Evolutionary conservation across 2,113 vertebrate genomes (phyloP).

Genomic region (Hystrix brachyura): DNA sequence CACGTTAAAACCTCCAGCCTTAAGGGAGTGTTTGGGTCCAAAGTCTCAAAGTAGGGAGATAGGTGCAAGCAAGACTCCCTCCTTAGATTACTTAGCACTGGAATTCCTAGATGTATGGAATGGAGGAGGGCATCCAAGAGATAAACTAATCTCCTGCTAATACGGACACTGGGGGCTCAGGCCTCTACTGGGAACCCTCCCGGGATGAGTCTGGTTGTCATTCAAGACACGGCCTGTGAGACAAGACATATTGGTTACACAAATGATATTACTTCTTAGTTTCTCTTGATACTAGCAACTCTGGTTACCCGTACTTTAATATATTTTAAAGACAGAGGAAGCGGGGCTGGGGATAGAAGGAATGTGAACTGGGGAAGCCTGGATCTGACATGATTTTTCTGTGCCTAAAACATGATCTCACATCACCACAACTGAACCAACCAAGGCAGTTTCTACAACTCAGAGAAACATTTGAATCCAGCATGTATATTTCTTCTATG

Average conservation of each 20-base stretch:
- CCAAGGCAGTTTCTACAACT: slow-evolving; percentile 9
- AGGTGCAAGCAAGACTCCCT: not conserved
- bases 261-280: not conserved
- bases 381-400: not conserved
- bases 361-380: not conserved
- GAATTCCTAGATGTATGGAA: not conserved
- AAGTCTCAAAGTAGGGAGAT: not conserved
- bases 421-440: not conserved
- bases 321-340: not conserved
- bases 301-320: not conserved
- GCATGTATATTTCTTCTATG: not conserved
- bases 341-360: not conserved
- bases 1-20: not conserved
- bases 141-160: not conserved
- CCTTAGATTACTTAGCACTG: not conserved
- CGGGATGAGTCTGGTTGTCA: not conserved
- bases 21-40: not conserved
- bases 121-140: not conserved
- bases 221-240: not conserved
- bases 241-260: not conserved
- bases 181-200: not conserved
- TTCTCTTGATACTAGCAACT: slow-evolving; percentile 8
- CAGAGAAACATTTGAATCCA: not conserved
- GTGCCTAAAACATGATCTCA: not conserved
- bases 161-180: fast-evolving